These are phyloP conservation scores for Rhipidura dahli DNA, from an alignment of 2,113 vertebrate genomes.

Conservation along the genomic window DNA sequence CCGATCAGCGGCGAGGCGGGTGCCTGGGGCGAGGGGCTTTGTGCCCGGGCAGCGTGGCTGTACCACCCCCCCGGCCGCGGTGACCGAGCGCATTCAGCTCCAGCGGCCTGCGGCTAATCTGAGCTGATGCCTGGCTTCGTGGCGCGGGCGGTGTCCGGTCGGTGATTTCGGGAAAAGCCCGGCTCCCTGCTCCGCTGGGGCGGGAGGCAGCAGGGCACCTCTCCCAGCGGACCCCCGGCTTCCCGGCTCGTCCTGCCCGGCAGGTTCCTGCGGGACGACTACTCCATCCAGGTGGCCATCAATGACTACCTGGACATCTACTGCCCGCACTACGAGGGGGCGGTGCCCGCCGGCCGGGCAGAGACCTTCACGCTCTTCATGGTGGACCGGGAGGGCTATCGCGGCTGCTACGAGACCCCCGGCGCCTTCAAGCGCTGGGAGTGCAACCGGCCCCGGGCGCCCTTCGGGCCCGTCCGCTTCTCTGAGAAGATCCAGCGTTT, in stretches of 20 bases:
- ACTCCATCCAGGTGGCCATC: slow-evolving; percentile 70
- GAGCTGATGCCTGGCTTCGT: neutral
- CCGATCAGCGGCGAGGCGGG: neutral
- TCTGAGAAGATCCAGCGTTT: slow-evolving; percentile 80
- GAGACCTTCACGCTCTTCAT: slow-evolving; percentile 75
- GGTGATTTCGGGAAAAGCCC: neutral
- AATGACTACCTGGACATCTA: slow-evolving; percentile 81
- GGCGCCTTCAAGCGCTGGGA: slow-evolving; percentile 75
- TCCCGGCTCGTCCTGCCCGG: neutral
- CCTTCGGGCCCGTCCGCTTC: slow-evolving; percentile 72
- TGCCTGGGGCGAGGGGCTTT: neutral
- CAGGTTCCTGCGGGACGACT: slow-evolving; percentile 75
- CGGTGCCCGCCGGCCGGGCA: slow-evolving; percentile 33
- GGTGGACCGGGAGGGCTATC: slow-evolving; percentile 71
- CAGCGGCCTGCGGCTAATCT: slow-evolving; percentile 38
- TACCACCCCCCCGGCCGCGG: neutral
- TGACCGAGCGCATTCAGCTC: neutral
- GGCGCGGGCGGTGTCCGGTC: neutral
- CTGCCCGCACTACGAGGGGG: slow-evolving; percentile 75
- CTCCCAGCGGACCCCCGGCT: neutral
- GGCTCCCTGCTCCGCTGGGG: neutral
- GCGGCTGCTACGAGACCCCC: slow-evolving; percentile 54
- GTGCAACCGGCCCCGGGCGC: slow-evolving; percentile 68
- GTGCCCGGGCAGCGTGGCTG: neutral
- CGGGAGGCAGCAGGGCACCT: fast-evolving